Conservation (phyloP, 2,888 invertebrate genomes). For the Spilosoma lubricipeda region DNA sequence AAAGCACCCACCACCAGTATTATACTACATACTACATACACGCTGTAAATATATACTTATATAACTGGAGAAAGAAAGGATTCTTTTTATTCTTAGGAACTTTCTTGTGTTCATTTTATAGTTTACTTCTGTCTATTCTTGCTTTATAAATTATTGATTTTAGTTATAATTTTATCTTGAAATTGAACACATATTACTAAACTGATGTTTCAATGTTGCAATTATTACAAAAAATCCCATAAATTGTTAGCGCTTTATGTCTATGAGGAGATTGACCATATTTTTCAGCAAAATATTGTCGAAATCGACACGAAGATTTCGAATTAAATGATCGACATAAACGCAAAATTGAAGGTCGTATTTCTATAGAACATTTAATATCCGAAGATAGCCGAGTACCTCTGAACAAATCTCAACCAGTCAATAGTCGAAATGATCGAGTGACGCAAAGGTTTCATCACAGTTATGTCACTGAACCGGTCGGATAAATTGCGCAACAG, state of each 20-base stretch:
- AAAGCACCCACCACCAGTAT: too few relatives aligned
- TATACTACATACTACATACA: too few relatives aligned
- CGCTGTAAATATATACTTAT: too few relatives aligned
- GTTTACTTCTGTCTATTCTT: neutral
- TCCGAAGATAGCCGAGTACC: neutral
- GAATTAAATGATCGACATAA: neutral
- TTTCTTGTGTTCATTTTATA: too few relatives aligned
- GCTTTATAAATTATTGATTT: too few relatives aligned
- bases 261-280: neutral
- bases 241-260: neutral
- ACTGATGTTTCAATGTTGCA: neutral
- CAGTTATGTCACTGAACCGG: conserved; percentile 49
- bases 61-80: too few relatives aligned
- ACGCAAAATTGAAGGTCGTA: neutral
- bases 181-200: neutral
- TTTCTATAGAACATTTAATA: neutral
- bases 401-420: conserved; percentile 10
- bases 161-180: neutral
- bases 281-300: neutral
- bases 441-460: conserved; percentile 53
- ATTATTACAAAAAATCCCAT: neutral
- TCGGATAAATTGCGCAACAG: conserved; percentile 38
- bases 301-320: neutral
- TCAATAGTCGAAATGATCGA: conserved; percentile 23
- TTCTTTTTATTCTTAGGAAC: too few relatives aligned